These are phyloP conservation scores for Epistrophe grossulariae DNA, from an alignment of 2,888 invertebrate genomes.

Conservation along the genomic window DNA sequence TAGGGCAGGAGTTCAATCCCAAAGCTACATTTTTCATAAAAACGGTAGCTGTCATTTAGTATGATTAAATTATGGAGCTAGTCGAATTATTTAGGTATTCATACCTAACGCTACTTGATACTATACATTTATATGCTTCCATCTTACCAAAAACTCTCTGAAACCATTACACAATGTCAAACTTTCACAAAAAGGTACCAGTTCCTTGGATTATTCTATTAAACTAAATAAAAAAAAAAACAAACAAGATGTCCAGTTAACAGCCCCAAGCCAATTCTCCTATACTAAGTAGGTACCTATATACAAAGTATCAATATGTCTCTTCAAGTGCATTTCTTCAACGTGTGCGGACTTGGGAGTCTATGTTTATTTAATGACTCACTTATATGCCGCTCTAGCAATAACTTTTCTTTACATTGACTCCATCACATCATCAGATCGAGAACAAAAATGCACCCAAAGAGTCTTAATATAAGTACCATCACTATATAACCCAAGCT, in stretches of 20 bases:
- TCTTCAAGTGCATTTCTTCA: background rate
- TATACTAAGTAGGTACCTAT: no score
- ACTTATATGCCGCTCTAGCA: conserved; percentile 53
- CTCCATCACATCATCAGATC: conserved; percentile 8
- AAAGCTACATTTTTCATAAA: no score
- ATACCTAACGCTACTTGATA: no score
- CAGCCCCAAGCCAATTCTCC: background rate
- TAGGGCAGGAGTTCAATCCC: no score
- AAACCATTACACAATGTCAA: background rate
- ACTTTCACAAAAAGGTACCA: background rate
- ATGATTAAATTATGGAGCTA: no score
- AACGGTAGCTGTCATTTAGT: no score
- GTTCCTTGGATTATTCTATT: background rate
- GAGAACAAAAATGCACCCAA: conserved; percentile 35
- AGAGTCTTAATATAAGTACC: background rate
- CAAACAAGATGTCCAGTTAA: conserved; percentile 4
- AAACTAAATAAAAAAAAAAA: background rate
- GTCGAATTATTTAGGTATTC: no score
- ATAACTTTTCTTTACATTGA: conserved; percentile 25
- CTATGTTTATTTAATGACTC: conserved; percentile 55
- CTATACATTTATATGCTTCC: no score
- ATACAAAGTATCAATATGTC: conserved; percentile 27
- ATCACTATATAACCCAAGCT: conserved; percentile 32
- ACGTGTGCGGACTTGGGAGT: background rate
- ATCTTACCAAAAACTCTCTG: no score